phyloP scores from a whole-genome alignment of 92 coral and sea anemone species.

The Siderastrea siderea region DNA sequence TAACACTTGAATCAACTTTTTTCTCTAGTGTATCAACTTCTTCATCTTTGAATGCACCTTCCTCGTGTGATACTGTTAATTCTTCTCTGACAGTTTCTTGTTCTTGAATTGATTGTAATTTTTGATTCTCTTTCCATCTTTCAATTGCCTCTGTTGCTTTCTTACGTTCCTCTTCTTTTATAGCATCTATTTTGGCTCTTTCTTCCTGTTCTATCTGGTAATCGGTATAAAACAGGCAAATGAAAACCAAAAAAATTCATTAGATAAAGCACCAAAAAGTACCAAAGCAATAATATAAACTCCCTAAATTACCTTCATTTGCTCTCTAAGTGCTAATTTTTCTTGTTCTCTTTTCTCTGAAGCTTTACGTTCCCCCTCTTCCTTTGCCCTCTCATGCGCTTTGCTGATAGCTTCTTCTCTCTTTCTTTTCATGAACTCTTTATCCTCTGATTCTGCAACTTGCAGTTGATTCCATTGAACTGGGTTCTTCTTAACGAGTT shows the following conservation, averaged over 20 bases:
- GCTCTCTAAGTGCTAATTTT: conserved; percentile 86
- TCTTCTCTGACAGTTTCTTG: not conserved
- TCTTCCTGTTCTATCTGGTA: conserved; percentile 93
- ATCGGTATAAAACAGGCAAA: not conserved
- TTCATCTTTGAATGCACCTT: not conserved
- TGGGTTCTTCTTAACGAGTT: conserved; percentile 78
- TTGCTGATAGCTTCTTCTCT: conserved; percentile 88
- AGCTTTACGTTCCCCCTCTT: conserved; percentile 70
- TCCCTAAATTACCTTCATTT: conserved; percentile 77
- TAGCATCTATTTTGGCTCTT: conserved; percentile 82
- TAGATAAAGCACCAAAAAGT: too few relatives aligned
- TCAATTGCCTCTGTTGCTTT: conserved; percentile 89
- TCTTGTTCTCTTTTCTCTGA: conserved; percentile 92
- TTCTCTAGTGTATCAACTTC: not conserved
- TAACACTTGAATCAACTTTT: not conserved
- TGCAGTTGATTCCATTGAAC: conserved; percentile 86
- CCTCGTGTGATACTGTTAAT: not conserved
- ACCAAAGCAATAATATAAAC: not conserved
- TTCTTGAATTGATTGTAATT: not conserved
- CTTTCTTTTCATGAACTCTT: conserved; percentile 84
- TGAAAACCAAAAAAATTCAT: too few relatives aligned
- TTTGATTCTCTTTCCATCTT: conserved; percentile 75
- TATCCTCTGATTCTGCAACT: conserved; percentile 82
- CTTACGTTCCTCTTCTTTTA: conserved; percentile 86
- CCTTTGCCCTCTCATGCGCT: conserved; percentile 84